phyloP scores from a whole-genome alignment of 2,888 invertebrate genomes.

The Ichneumon xanthorius region DNA sequence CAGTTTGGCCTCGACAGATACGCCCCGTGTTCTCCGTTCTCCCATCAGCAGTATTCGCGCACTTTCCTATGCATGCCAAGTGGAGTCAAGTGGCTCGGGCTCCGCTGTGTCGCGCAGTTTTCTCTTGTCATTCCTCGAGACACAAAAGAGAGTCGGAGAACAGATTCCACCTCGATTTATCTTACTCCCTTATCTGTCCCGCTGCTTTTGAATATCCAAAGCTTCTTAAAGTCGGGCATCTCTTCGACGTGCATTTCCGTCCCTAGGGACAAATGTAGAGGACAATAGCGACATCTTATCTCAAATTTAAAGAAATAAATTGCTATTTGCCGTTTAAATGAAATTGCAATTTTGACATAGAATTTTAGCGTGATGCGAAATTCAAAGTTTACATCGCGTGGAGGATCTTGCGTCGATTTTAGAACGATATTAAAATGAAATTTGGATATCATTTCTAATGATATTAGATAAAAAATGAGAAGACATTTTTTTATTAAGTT shows the following conservation, averaged over 20 bases:
- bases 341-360: no score
- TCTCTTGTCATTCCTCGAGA: conserved; percentile 47
- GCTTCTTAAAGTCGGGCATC: conserved; percentile 30
- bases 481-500: no score
- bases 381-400: no score
- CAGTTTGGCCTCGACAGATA: conserved; percentile 29
- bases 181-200: conserved; percentile 9
- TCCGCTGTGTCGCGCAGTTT: conserved; percentile 71
- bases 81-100: conserved; percentile 80
- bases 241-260: conserved; percentile 3
- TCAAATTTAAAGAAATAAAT: not conserved
- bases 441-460: no score
- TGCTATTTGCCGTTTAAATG: no score
- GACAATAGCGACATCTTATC: not conserved
- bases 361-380: no score
- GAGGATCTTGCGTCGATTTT: no score
- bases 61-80: conserved; percentile 71
- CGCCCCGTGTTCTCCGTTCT: not conserved
- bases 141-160: conserved; percentile 29
- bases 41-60: not conserved
- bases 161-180: conserved; percentile 35
- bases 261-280: not conserved
- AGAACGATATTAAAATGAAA: no score
- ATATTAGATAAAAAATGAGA: no score
- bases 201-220: conserved; percentile 10